Conservation (phyloP, 2,797 vertebrate genomes). For the Sebastes hubbsi region DNA sequence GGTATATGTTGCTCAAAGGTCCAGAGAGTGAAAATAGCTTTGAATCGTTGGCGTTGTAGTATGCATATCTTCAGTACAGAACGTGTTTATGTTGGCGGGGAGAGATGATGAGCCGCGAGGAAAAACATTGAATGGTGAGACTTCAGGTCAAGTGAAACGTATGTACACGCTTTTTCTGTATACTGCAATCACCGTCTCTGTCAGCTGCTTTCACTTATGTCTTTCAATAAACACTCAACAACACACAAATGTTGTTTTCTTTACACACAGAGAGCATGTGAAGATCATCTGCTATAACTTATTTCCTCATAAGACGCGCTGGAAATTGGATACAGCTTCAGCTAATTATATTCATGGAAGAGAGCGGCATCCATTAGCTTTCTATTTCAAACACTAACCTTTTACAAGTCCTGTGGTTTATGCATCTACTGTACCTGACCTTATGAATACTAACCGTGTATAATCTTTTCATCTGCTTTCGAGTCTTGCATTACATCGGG, state of each 20-base stretch:
- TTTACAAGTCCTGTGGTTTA: slow-evolving; percentile 61
- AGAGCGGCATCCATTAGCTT: slow-evolving; percentile 64
- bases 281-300: background rate
- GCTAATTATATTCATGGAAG: slow-evolving; percentile 66
- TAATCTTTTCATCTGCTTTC: slow-evolving; percentile 66
- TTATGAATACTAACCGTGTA: slow-evolving; percentile 66
- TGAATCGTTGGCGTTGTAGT: slow-evolving; percentile 1
- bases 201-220: background rate
- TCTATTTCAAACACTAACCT: slow-evolving; percentile 67
- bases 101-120: background rate
- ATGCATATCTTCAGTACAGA: background rate
- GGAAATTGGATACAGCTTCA: slow-evolving; percentile 16
- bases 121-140: background rate
- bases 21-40: slow-evolving; percentile 23
- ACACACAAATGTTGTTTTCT: background rate
- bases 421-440: slow-evolving; percentile 39
- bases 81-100: slow-evolving; percentile 1
- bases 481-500: background rate
- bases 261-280: background rate
- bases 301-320: background rate
- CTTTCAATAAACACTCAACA: background rate
- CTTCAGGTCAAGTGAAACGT: slow-evolving; percentile 2
- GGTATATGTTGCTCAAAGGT: slow-evolving; percentile 23
- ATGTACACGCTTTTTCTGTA: background rate
- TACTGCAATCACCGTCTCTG: background rate